Evolutionary conservation across 2,888 invertebrate species (phyloP).

Genomic region (Synergus japonicus): DNA sequence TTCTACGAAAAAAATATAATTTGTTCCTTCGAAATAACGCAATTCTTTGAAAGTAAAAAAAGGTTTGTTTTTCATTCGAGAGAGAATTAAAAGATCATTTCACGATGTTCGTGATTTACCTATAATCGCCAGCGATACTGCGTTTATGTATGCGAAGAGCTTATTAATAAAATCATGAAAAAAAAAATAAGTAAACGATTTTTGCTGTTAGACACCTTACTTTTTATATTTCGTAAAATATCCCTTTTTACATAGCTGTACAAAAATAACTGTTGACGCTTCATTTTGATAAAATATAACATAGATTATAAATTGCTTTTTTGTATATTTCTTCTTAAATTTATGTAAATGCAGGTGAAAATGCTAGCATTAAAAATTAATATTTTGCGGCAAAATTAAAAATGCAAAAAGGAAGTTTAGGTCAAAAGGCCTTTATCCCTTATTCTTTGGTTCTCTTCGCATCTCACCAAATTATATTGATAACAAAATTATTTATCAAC

Average conservation of each 20-base stretch:
- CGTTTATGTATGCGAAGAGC: constrained; percentile 61
- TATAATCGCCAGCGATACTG: constrained; percentile 46
- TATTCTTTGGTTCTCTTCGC: constrained; percentile 24
- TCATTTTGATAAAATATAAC: constrained; percentile 65
- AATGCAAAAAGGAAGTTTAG: not conserved
- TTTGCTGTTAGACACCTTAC: constrained; percentile 49
- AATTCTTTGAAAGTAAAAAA: not conserved
- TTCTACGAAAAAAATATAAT: not conserved
- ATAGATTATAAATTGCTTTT: constrained; percentile 55
- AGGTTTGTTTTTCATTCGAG: constrained; percentile 8
- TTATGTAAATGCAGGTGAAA: constrained; percentile 37
- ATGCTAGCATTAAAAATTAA: constrained; percentile 54
- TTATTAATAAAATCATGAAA: constrained; percentile 62
- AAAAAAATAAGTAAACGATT: constrained; percentile 43
- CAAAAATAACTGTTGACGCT: constrained; percentile 67
- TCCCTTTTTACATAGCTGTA: constrained; percentile 61
- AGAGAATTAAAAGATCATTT: constrained; percentile 30
- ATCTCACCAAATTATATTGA: not conserved
- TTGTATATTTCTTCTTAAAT: not conserved
- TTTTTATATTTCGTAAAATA: constrained; percentile 25
- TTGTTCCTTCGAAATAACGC: not conserved
- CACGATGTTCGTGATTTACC: constrained; percentile 42
- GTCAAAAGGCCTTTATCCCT: not conserved
- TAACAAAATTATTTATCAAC: not conserved
- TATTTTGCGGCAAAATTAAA: not conserved